Evolutionary conservation across 1,140 invertebrate species (phyloP).

Genomic region (Aphelenchoides fujianensis): DNA sequence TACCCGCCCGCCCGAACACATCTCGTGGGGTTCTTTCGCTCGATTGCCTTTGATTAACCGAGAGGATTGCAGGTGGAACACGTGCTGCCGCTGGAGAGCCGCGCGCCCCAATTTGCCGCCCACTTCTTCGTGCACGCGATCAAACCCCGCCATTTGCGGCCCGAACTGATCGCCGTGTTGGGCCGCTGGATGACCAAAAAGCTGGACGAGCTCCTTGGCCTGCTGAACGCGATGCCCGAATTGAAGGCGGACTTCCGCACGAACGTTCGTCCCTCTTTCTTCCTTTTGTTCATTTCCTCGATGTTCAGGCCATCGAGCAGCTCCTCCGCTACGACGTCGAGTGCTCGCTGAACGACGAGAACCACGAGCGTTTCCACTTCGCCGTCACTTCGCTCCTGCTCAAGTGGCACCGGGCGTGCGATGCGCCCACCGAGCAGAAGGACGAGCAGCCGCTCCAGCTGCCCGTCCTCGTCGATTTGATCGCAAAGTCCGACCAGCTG

Average conservation of each 20-base stretch:
- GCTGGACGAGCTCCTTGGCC: background rate
- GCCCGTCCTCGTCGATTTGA: background rate
- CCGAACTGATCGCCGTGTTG: conserved; percentile 2
- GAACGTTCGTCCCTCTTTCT: too few relatives aligned
- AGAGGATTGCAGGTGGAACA: too few relatives aligned
- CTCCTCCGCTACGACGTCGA: conserved; percentile 1
- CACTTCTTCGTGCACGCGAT: background rate
- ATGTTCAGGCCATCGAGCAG: conserved; percentile 2
- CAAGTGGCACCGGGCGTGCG: background rate
- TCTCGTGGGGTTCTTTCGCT: background rate
- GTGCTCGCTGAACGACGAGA: background rate
- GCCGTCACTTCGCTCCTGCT: background rate
- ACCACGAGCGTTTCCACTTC: background rate
- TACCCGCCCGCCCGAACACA: background rate
- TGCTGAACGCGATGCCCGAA: background rate
- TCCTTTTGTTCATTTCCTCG: too few relatives aligned
- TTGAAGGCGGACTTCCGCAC: background rate
- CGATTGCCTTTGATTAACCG: background rate
- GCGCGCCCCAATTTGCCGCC: conserved; percentile 3
- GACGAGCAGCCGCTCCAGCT: background rate
- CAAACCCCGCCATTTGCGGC: background rate
- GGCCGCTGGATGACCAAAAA: conserved; percentile 11
- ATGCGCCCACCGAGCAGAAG: background rate
- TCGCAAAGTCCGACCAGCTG: conserved; percentile 10
- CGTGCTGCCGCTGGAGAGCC: background rate